A percentile compares a stretch with the other conserved stretches of the same genome.
phyloP scores from a whole-genome alignment of 2,888 invertebrate genomes.

The Nemotelus pantherinus region DNA sequence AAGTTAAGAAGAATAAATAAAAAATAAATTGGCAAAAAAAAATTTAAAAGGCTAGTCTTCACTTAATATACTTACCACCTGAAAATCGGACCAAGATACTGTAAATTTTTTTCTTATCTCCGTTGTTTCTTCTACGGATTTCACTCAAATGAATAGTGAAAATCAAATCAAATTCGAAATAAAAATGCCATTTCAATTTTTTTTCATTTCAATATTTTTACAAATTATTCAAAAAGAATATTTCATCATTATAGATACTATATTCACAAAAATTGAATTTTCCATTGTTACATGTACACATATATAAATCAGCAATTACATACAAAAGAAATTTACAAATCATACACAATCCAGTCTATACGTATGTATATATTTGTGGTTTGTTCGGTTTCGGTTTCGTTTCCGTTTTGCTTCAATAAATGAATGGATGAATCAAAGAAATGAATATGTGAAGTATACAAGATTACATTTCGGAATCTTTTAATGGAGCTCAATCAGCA shows the following conservation, averaged over 20 bases:
- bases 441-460: too few species aligned
- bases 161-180: not conserved
- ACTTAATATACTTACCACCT: too few species aligned
- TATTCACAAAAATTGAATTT: conserved; percentile 33
- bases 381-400: not conserved
- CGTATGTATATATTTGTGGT: conserved; percentile 26
- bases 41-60: too few species aligned
- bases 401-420: not conserved
- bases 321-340: conserved; percentile 38
- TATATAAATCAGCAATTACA: not conserved
- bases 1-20: too few species aligned
- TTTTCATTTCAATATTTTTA: conserved; percentile 23
- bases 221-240: conserved; percentile 35
- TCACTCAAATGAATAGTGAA: too few species aligned
- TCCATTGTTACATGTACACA: not conserved
- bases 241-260: not conserved
- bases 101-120: not conserved
- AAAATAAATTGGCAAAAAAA: too few species aligned
- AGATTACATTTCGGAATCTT: too few species aligned
- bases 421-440: too few species aligned
- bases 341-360: not conserved
- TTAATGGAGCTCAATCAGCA: too few species aligned
- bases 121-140: not conserved
- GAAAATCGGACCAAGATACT: too few species aligned
- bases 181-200: conserved; percentile 1